A percentile compares a stretch with the other conserved stretches of the same genome.
phyloP scores from a whole-genome alignment of 1,140 invertebrate genomes.

The Dendroctonus ponderosae region DNA sequence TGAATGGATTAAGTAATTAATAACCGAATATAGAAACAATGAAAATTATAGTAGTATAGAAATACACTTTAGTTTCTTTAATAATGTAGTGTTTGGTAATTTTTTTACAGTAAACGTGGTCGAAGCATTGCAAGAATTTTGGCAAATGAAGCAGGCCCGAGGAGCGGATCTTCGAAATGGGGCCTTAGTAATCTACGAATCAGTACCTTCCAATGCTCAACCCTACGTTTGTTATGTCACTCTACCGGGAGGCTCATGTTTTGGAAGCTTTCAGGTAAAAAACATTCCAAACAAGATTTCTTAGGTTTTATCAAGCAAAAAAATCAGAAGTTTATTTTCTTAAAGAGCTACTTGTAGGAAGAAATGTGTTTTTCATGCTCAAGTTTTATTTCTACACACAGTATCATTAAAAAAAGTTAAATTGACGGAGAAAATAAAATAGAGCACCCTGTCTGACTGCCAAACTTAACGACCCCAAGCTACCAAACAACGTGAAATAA shows the following conservation, averaged over 20 bases:
- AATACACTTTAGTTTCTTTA: too few relatives aligned
- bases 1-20: too few relatives aligned
- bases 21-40: too few relatives aligned
- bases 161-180: conserved; percentile 86
- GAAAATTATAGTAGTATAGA: too few relatives aligned
- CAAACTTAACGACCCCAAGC: too few relatives aligned
- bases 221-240: conserved; percentile 95
- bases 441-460: too few relatives aligned
- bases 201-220: conserved; percentile 82
- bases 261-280: conserved; percentile 88
- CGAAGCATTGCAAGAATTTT: conserved; percentile 93
- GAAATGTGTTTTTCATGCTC: too few relatives aligned
- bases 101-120: conserved; percentile 84
- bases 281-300: background rate
- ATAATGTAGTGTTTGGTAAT: background rate
- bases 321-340: background rate
- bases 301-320: background rate
- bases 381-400: too few relatives aligned
- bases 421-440: too few relatives aligned
- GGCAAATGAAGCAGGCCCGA: conserved; percentile 92
- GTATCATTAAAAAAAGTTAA: too few relatives aligned
- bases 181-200: conserved; percentile 92
- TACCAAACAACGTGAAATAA: too few relatives aligned
- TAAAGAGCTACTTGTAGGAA: too few relatives aligned
- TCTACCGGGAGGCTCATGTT: conserved; percentile 90